A percentile compares a stretch with the other conserved stretches of the same genome.
phyloP scores from a whole-genome alignment of 2,797 vertebrate species.

The Macrochelys suwanniensis region DNA sequence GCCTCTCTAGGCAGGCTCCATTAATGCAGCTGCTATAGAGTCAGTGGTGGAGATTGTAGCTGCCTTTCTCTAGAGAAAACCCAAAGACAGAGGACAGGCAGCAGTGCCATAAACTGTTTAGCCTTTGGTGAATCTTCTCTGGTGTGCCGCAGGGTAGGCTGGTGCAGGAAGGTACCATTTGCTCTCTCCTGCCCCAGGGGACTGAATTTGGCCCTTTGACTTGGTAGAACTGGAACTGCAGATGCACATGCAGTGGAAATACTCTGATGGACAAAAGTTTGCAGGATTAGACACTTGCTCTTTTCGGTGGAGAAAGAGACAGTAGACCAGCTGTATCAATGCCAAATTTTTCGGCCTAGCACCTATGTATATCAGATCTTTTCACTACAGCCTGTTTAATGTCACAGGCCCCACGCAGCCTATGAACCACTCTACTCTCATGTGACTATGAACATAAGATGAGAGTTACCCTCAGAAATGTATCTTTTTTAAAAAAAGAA shows the following conservation, averaged over 20 bases:
- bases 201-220: not conserved
- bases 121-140: accelerated
- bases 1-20: not conserved
- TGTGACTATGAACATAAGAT: not conserved
- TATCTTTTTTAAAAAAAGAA: not conserved
- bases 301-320: not conserved
- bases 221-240: not conserved
- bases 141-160: not conserved
- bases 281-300: not conserved
- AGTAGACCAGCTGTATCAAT: not conserved
- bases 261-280: not conserved
- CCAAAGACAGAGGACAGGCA: not conserved
- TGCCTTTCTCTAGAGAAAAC: not conserved
- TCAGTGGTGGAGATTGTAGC: not conserved
- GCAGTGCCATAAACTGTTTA: not conserved
- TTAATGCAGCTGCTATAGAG: not conserved
- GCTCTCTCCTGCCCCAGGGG: not conserved
- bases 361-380: not conserved
- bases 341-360: not conserved
- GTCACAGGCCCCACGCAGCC: not conserved
- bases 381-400: not conserved
- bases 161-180: not conserved
- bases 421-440: not conserved
- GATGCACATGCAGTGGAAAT: not conserved
- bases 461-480: not conserved